A percentile compares a stretch with the other conserved stretches of the same genome.
Evolutionary conservation across 1,140 invertebrate species (phyloP).

Genomic region (Condylostylus longicornis): DNA sequence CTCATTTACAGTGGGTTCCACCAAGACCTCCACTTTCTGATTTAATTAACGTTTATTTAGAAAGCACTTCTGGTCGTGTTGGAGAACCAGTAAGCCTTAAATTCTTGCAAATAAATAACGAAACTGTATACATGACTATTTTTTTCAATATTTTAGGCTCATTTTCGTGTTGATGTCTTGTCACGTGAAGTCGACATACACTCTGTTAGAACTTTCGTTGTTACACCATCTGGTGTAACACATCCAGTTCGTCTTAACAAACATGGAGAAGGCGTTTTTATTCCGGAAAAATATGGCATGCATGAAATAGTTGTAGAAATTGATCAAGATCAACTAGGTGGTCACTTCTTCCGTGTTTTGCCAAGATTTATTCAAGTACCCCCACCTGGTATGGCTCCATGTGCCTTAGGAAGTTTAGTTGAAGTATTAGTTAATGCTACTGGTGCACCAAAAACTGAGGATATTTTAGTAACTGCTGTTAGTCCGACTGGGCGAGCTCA

Average conservation of each 20-base stretch:
- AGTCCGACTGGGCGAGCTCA: conserved; percentile 68
- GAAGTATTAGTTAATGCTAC: conserved; percentile 87
- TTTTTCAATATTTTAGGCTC: conserved; percentile 41
- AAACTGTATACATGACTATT: not conserved
- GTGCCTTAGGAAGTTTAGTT: conserved; percentile 81
- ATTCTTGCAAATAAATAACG: not conserved
- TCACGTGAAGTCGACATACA: conserved; percentile 61
- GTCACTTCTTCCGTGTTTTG: conserved; percentile 71
- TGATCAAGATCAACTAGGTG: conserved; percentile 40
- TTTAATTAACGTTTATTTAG: conserved; percentile 55
- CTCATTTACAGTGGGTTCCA: conserved; percentile 74
- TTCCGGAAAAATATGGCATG: conserved; percentile 81
- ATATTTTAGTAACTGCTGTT: conserved; percentile 73
- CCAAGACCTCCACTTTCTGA: conserved; percentile 66
- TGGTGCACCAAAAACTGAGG: conserved; percentile 65
- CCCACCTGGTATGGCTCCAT: conserved; percentile 84
- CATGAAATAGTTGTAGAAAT: conserved; percentile 60
- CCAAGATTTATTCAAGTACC: conserved; percentile 71
- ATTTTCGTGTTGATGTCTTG: conserved; percentile 63
- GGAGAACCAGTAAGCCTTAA: conserved; percentile 55
- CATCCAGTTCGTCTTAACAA: conserved; percentile 47
- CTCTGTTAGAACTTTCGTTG: conserved; percentile 68
- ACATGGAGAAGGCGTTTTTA: conserved; percentile 64
- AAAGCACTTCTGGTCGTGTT: conserved; percentile 65
- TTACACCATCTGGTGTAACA: conserved; percentile 54